Base-by-base conservation (phyloP, 1,140 invertebrate genomes). In the Planococcus citri region DNA sequence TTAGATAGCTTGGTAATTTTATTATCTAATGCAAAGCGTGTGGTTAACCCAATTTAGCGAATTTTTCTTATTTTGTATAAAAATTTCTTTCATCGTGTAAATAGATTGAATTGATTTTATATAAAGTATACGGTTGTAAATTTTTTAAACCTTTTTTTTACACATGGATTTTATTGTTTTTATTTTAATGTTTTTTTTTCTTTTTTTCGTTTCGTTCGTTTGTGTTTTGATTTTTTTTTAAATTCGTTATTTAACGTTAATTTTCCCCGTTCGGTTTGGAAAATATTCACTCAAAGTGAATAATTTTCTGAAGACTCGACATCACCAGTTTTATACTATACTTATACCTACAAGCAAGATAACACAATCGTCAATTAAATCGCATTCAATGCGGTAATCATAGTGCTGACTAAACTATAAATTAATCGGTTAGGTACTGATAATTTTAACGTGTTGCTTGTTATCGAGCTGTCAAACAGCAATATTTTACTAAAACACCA, bases 291-390 rank as follows among this genome's bases (percentile, higher is more conserved):
- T 9, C 41, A 17, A 51, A n/a, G 41, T 51, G 41, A 51, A 17
- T 51, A 51, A 17, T 51, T 51, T 51, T 20, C 29, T 6, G 6
- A 51, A 51, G 41, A 51, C 41, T 51, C 17, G 17, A 51, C 10
- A 51, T 20, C 41, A 51, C 41, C 41, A 51, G 41, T 51, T 51
- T 51, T 51, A 51, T n/a, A n/a, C n/a, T n/a, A n/a, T n/a, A n/a
- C n/a, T n/a, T n/a, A n/a, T 51, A 51, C 41, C 10, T 51, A 17
- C 41, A 51, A 51, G n/a, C 41, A 51, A 51, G 17, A 51, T 51
- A 51, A 51, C 41, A 51, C 41, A 20, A 51, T 51, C 41, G 41
- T 51, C 41, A 51, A 51, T 51, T 51, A 51, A 51, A 51, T 51
- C 41, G 41, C 41, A 51, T 51, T 3, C 3, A 51, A 51, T 51